A percentile compares a stretch with the other conserved stretches of the same genome.
Evolutionary conservation across 2,888 invertebrate species (phyloP).

Genomic region (Acrobasis suavella): DNA sequence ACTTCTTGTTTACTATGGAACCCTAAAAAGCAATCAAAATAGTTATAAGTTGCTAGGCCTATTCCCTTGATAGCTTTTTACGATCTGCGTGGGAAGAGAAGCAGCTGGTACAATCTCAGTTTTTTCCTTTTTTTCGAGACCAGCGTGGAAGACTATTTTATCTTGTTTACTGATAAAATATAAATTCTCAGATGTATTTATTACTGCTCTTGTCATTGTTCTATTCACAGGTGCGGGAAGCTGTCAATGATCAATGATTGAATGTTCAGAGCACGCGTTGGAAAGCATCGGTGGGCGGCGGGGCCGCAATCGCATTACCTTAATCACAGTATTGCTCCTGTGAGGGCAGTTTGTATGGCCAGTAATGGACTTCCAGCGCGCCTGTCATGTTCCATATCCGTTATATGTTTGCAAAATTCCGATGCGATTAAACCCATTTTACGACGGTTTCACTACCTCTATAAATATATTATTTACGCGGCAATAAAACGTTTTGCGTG

Average conservation of each 20-base stretch:
- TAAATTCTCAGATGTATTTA: too few species aligned
- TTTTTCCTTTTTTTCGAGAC: too few species aligned
- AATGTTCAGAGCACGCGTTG: conserved; percentile 9
- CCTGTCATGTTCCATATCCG: conserved; percentile 30
- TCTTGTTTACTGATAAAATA: too few species aligned
- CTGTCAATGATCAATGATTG: conserved; percentile 21
- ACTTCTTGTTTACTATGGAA: too few species aligned
- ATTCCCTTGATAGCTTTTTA: too few species aligned
- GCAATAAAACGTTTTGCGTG: conserved; percentile 20
- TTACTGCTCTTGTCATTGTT: not conserved
- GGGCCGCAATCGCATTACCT: conserved; percentile 61
- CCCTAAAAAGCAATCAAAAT: too few species aligned
- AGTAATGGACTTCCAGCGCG: conserved; percentile 47
- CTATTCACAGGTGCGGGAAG: conserved; percentile 11
- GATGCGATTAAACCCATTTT: conserved; percentile 19
- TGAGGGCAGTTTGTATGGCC: conserved; percentile 56
- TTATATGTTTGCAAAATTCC: conserved; percentile 26
- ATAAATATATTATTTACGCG: conserved; percentile 14
- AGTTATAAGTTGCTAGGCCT: too few species aligned
- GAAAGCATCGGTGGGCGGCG: conserved; percentile 27
- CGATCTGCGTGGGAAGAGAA: too few species aligned
- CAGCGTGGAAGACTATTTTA: too few species aligned
- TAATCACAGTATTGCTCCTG: conserved; percentile 65
- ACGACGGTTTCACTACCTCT: conserved; percentile 21
- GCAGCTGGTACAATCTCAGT: too few species aligned